These are phyloP conservation scores for Ormia ochracea DNA, from an alignment of 2,888 invertebrate species.

Conservation along the genomic window DNA sequence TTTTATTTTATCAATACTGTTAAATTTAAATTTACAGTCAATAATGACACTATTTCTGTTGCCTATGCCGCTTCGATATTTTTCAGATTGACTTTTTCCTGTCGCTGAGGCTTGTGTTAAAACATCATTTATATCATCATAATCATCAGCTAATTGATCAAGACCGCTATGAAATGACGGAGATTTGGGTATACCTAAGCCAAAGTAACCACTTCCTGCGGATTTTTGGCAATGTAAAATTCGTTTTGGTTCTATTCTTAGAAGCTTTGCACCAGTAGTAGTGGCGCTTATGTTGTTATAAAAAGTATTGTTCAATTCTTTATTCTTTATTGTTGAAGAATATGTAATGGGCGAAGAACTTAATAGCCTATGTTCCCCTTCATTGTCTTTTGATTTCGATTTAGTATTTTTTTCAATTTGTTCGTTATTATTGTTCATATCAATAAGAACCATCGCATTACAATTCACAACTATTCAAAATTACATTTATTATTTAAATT, in stretches of 20 bases:
- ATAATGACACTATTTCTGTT: constrained; percentile 12
- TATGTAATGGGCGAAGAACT: constrained; percentile 39
- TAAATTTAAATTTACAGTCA: constrained; percentile 63
- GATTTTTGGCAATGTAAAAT: constrained; percentile 46
- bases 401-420: constrained; percentile 48
- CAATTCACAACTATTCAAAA: constrained; percentile 69
- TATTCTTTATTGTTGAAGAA: constrained; percentile 17
- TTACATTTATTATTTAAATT: constrained; percentile 32
- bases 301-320: constrained; percentile 22
- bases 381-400: constrained; percentile 44
- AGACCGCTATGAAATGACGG: constrained; percentile 92
- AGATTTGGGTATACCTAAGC: constrained; percentile 88
- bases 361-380: constrained; percentile 39
- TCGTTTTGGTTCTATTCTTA: constrained; percentile 31
- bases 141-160: constrained; percentile 84
- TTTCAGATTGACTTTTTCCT: constrained; percentile 23
- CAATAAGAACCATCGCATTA: constrained; percentile 77
- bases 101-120: constrained; percentile 23
- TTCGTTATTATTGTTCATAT: constrained; percentile 68
- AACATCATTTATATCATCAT: constrained; percentile 61
- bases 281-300: constrained; percentile 4
- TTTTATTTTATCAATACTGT: constrained; percentile 70
- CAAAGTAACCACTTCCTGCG: constrained; percentile 68
- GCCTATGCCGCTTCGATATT: constrained; percentile 4
- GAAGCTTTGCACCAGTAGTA: constrained; percentile 16